Percentiles rank a stretch among this genome's conserved stretches.
Conservation (phyloP, 1,140 invertebrate species). For the Tetranychus cinnabarinus region DNA sequence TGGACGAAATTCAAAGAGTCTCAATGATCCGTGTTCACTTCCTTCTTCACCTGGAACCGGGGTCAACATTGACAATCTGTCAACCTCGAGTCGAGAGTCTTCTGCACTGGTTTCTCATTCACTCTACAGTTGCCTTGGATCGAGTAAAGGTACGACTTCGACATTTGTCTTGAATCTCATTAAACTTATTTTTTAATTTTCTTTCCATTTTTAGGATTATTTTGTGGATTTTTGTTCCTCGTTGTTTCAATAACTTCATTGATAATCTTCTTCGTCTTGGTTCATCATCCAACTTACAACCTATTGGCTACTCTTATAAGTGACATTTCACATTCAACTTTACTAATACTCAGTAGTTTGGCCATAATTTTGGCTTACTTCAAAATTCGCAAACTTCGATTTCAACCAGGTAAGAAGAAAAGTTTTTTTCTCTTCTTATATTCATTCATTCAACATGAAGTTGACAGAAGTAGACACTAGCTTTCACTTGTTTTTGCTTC, state of each 20-base stretch:
- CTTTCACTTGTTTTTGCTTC: no score
- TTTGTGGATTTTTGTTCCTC: conserved; percentile 65
- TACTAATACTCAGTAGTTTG: conserved; percentile 61
- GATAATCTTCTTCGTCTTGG: conserved; percentile 78
- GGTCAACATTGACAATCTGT: conserved; percentile 5
- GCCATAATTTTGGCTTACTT: conserved; percentile 72
- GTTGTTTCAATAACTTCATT: conserved; percentile 75
- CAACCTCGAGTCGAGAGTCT: conserved; percentile 3
- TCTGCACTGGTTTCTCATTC: neutral
- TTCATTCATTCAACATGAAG: no score
- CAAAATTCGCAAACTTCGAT: conserved; percentile 37
- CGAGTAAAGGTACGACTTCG: conserved; percentile 35
- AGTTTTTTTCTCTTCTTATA: no score
- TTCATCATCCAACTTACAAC: conserved; percentile 27
- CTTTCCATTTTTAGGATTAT: conserved; percentile 34
- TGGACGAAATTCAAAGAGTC: conserved; percentile 7
- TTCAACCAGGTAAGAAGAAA: conserved; percentile 7
- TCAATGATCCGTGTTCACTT: neutral
- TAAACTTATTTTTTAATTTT: conserved; percentile 1
- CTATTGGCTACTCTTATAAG: conserved; percentile 59
- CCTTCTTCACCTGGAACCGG: neutral
- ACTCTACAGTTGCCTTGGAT: conserved; percentile 48
- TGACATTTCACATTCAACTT: conserved; percentile 61
- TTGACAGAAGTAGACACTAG: no score
- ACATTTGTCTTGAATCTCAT: neutral